A percentile compares a stretch with the other conserved stretches of the same genome.
These are phyloP conservation scores for Lordiphosa clarofinis DNA, from an alignment of 1,140 invertebrate species.

Conservation along the genomic window DNA sequence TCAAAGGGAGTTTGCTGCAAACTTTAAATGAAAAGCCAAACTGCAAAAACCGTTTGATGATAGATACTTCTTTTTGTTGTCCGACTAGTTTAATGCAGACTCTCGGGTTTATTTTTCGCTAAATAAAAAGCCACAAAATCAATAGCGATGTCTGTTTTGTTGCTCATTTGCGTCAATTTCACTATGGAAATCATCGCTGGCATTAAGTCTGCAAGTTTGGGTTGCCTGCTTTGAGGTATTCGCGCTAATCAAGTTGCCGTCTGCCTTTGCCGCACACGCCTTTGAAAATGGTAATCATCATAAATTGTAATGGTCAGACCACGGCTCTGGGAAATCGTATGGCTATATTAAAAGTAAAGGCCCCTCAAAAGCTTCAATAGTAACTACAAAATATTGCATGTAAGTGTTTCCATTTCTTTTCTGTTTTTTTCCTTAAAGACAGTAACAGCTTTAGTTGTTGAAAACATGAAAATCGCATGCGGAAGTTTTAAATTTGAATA, in stretches of 20 bases:
- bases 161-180: slow-evolving; percentile 63
- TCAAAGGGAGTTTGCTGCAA: slow-evolving; percentile 26
- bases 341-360: slow-evolving; percentile 10
- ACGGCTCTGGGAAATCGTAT: slow-evolving; percentile 39
- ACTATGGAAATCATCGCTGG: slow-evolving; percentile 50
- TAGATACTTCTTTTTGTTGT: slow-evolving; percentile 21
- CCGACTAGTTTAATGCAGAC: slow-evolving; percentile 9
- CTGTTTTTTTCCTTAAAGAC: slow-evolving; percentile 23
- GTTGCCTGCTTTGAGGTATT: slow-evolving; percentile 20
- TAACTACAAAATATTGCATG: slow-evolving; percentile 28
- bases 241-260: slow-evolving; percentile 65
- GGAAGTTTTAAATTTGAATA: slow-evolving; percentile 23
- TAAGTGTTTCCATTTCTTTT: slow-evolving; percentile 35
- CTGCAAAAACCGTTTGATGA: slow-evolving; percentile 30
- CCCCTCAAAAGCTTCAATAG: slow-evolving; percentile 34
- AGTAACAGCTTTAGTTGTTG: slow-evolving; percentile 16
- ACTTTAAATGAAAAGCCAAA: slow-evolving; percentile 3
- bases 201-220: slow-evolving; percentile 6
- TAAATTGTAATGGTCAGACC: slow-evolving; percentile 66
- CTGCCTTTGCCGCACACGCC: slow-evolving; percentile 23
- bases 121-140: slow-evolving; percentile 55
- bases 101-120: slow-evolving; percentile 24
- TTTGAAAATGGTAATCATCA: slow-evolving; percentile 62
- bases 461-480: slow-evolving; percentile 28
- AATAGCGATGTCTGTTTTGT: slow-evolving; percentile 43